These are phyloP conservation scores for Pseudomyrmex gracilis DNA, from an alignment of 1,140 invertebrate species.

Conservation along the genomic window DNA sequence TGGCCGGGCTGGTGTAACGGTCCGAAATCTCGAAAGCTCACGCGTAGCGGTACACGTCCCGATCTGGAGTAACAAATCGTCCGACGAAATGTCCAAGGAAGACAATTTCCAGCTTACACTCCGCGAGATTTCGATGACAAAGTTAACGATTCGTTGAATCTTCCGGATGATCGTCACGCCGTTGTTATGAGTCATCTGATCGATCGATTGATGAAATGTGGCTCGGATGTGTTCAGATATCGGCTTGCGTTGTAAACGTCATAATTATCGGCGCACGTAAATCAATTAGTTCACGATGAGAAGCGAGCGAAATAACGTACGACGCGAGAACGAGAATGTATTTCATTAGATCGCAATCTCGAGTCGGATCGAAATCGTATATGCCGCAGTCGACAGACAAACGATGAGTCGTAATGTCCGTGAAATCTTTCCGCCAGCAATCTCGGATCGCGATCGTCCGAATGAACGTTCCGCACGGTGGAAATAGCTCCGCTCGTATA, in stretches of 20 bases:
- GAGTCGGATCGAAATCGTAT: background rate
- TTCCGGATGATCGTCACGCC: constrained; percentile 35
- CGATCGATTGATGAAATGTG: too few relatives aligned
- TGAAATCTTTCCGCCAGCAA: constrained; percentile 71
- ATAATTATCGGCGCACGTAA: constrained; percentile 22
- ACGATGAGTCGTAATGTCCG: constrained; percentile 44
- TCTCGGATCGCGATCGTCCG: constrained; percentile 63
- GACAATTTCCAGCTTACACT: constrained; percentile 30
- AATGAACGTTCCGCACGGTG: constrained; percentile 25
- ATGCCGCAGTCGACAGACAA: background rate
- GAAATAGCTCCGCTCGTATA: constrained; percentile 55
- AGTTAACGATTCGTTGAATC: constrained; percentile 12
- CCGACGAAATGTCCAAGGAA: constrained; percentile 2
- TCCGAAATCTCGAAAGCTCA: constrained; percentile 52
- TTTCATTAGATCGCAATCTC: too few relatives aligned
- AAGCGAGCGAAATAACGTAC: background rate
- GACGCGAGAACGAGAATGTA: background rate
- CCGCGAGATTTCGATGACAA: background rate
- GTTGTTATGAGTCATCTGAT: constrained; percentile 44
- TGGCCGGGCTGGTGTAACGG: constrained; percentile 64
- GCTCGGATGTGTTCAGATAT: background rate
- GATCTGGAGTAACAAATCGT: constrained; percentile 38
- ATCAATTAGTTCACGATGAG: background rate
- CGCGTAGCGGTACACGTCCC: constrained; percentile 40
- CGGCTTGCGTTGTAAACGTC: background rate